Conservation (phyloP, 23 tunicate genomes). For the Halocynthia roretzi region DNA sequence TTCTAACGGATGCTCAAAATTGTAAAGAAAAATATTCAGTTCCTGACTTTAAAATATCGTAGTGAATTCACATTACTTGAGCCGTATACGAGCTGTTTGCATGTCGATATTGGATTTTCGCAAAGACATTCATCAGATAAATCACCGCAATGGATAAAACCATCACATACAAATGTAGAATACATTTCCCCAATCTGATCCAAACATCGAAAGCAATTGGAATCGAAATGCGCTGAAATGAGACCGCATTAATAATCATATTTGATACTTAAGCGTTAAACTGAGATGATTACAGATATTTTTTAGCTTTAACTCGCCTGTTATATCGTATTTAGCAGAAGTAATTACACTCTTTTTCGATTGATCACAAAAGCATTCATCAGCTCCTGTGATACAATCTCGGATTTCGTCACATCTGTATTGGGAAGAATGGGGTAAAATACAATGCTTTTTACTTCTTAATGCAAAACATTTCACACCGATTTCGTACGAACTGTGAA, state of each 20-base stretch:
- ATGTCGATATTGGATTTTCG: slow-evolving; percentile 9
- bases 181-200: slow-evolving; percentile 1
- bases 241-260: neutral
- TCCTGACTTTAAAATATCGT: no score
- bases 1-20: no score
- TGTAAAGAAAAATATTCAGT: no score
- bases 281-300: neutral
- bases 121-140: slow-evolving; percentile 8
- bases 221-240: slow-evolving; percentile 5
- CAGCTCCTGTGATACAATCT: slow-evolving; percentile 1
- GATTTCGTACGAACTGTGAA: neutral
- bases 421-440: neutral
- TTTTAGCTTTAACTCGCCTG: neutral
- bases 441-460: neutral
- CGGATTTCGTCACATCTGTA: neutral
- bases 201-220: neutral
- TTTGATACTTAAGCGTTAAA: neutral
- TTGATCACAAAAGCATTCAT: slow-evolving; percentile 1
- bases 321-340: neutral
- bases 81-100: neutral
- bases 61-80: no score
- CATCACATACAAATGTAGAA: neutral
- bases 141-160: neutral
- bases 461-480: neutral
- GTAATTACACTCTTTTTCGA: no score